These are phyloP conservation scores for Sebastes taczanowskii DNA, from an alignment of 2,797 vertebrate species.

Conservation along the genomic window DNA sequence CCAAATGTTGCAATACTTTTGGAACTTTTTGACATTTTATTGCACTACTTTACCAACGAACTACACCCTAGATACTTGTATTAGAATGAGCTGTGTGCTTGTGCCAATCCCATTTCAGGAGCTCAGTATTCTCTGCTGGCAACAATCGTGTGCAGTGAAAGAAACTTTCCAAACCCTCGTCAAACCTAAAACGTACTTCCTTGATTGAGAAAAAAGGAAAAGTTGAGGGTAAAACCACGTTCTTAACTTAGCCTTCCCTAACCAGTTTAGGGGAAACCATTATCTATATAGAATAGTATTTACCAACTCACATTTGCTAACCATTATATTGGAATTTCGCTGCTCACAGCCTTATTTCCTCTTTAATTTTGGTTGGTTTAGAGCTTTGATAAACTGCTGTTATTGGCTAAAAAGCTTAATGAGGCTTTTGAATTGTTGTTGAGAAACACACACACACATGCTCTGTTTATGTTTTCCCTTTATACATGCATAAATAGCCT, in stretches of 20 bases:
- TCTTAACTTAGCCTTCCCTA: constrained; percentile 19
- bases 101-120: constrained; percentile 6
- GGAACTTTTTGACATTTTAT: background rate
- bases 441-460: background rate
- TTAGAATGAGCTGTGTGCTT: constrained; percentile 7
- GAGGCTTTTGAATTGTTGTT: constrained; percentile 18
- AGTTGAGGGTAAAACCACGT: constrained; percentile 1
- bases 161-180: constrained; percentile 38
- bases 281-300: constrained; percentile 29
- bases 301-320: constrained; percentile 53
- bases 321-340: constrained; percentile 46
- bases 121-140: constrained; percentile 16
- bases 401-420: constrained; percentile 25
- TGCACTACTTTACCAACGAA: background rate
- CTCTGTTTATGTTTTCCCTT: background rate
- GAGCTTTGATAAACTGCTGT: constrained; percentile 30
- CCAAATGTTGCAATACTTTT: background rate
- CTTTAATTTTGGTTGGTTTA: constrained; percentile 29
- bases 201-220: constrained; percentile 20
- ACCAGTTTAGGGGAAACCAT: constrained; percentile 29
- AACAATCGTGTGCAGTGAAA: constrained; percentile 4
- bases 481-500: background rate
- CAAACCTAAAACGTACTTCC: constrained; percentile 21
- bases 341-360: constrained; percentile 22
- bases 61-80: background rate